phyloP scores from a whole-genome alignment of 2,113 vertebrate genomes.

The Pseudonaja textilis region DNA sequence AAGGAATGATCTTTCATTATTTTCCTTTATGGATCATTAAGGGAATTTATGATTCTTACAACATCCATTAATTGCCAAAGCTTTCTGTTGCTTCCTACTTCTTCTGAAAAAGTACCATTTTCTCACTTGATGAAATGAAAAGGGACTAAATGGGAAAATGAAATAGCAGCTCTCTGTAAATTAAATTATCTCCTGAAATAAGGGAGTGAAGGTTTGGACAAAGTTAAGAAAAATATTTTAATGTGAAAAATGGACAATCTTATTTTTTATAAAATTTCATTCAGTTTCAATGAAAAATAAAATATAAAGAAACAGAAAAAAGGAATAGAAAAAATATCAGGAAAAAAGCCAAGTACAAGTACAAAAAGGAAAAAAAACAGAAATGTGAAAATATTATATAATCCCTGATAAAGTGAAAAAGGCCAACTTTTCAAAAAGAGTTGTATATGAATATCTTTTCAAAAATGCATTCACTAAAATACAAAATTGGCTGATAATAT shows the following conservation, averaged over 20 bases:
- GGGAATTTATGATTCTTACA: neutral
- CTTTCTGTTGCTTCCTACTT: neutral
- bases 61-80: neutral
- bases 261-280: neutral
- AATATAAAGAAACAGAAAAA: conserved; percentile 45
- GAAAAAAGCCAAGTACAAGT: conserved; percentile 37
- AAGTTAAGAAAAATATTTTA: neutral
- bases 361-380: conserved; percentile 35
- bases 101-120: neutral
- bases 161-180: neutral
- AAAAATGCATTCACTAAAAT: neutral
- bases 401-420: conserved; percentile 34
- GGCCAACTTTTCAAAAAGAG: conserved; percentile 22
- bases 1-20: neutral
- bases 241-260: neutral
- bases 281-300: neutral
- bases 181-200: neutral
- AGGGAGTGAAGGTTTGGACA: neutral
- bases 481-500: neutral
- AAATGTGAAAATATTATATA: neutral
- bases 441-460: conserved; percentile 4
- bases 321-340: neutral
- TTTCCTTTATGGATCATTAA: neutral
- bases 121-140: neutral
- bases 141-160: neutral